phyloP scores from a whole-genome alignment of 1,140 invertebrate genomes.

The Sitophilus oryzae region DNA sequence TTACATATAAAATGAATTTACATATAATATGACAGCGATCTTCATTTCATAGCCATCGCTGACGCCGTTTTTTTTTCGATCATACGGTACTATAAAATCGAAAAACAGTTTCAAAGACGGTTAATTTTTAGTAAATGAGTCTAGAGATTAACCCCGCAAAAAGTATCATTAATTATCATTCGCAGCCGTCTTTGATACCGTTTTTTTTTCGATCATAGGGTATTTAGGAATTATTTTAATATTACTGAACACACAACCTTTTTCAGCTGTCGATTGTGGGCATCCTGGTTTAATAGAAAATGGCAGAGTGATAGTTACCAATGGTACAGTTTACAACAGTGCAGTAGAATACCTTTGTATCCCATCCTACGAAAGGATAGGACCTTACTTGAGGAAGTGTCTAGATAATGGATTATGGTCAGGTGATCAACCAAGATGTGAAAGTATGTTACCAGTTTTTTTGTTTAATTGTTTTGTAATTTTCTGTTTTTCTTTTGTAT shows the following conservation, averaged over 20 bases:
- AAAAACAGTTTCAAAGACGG: too few species aligned
- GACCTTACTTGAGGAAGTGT: constrained; percentile 76
- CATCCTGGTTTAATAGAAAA: constrained; percentile 73
- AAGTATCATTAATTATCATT: too few species aligned
- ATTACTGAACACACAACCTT: background rate
- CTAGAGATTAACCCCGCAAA: too few species aligned
- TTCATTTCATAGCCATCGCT: too few species aligned
- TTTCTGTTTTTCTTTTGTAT: background rate
- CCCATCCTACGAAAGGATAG: constrained; percentile 73
- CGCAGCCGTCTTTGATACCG: too few species aligned
- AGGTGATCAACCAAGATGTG: constrained; percentile 71
- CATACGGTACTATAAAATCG: background rate
- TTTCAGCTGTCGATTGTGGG: constrained; percentile 75
- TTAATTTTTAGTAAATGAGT: too few species aligned
- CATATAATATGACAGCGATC: too few species aligned
- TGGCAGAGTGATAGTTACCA: constrained; percentile 78
- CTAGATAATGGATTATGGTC: constrained; percentile 77
- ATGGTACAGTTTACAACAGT: constrained; percentile 76
- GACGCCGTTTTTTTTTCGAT: too few species aligned
- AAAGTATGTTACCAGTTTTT: constrained; percentile 48
- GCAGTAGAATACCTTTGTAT: constrained; percentile 84
- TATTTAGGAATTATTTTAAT: too few species aligned
- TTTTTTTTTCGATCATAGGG: too few species aligned
- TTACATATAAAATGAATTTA: too few species aligned
- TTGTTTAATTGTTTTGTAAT: background rate